Base-by-base conservation (phyloP, 2,113 vertebrate species). In the Electrona antarctica region DNA sequence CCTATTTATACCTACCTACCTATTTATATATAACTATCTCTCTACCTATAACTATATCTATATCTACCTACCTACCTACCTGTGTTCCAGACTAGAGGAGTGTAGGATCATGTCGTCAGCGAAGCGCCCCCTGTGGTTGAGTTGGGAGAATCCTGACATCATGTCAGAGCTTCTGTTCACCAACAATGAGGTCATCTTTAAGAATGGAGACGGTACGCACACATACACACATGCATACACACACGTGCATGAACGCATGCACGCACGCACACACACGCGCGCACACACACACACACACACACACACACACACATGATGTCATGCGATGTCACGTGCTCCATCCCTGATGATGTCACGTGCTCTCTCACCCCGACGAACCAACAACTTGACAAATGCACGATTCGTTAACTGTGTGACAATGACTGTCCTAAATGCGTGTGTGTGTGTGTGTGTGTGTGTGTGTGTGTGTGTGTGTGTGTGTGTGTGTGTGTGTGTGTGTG, bases 141-240 rank as follows among this genome's bases (percentile, higher is more conserved):
- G 87, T 82, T 88, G 86, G 86, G 86, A 88, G 64, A 87, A 86
- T 10, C 82, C 84, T 0, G 86, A 88, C 64, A 88, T 86, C 66
- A 86, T 88, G 86, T 79, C 76, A 0, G 86, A 86, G 15, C 72
- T 88, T 9, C 81, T 86, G 33, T 88, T 88, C 68, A 81, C 76
- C 0, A 88, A 86, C 81, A 85, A 88, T 29, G 84, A 88, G 72
- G 77, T 88, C 66, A 88, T 88, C 57, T 88, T 88, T 58, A 88
- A 86, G 51, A 88, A 88, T 0, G 84, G 86, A 12, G 84, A 88
- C 3, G 85, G 85, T 85, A 64, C 5, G 59, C n/a, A n/a, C 8
- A 46, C 4, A 8, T 9, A 7, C 50, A 21, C 21, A 21, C 21
- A 21, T 11, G 50, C 50, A 12, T 12, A 52, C 50, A 52, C 50